A percentile compares a stretch with the other conserved stretches of the same genome.
Evolutionary conservation across 2,888 invertebrate species (phyloP).

Genomic region (Cosmorhoe ocellata): DNA sequence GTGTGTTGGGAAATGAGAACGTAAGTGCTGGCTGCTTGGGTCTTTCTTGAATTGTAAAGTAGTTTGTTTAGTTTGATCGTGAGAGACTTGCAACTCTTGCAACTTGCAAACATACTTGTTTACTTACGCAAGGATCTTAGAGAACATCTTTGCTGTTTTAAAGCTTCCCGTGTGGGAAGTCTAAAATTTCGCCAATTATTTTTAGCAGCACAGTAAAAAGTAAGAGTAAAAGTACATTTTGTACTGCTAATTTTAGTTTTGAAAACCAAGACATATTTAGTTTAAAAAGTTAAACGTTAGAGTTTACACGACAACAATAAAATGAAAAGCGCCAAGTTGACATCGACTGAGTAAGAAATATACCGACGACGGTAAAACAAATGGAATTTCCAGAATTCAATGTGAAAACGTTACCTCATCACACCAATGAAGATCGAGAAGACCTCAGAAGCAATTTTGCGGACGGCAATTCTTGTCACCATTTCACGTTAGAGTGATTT

Average conservation of each 20-base stretch:
- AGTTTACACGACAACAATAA: neutral
- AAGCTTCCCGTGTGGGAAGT: constrained; percentile 7
- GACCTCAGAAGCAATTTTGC: constrained; percentile 58
- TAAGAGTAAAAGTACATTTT: neutral
- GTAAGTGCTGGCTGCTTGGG: constrained; percentile 20
- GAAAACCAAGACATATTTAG: too few relatives aligned
- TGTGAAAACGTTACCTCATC: constrained; percentile 43
- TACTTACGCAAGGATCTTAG: constrained; percentile 6
- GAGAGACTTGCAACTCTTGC: neutral
- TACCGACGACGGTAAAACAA: constrained; percentile 17
- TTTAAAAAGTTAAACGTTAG: neutral
- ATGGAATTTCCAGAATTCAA: constrained; percentile 39
- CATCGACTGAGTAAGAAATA: constrained; percentile 6
- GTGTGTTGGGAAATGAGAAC: constrained; percentile 23
- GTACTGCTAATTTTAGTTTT: neutral
- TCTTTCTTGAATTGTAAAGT: constrained; percentile 21
- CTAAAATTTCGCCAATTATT: neutral
- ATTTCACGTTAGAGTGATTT: constrained; percentile 67
- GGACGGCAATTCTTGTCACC: constrained; percentile 63
- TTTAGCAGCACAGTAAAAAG: too few relatives aligned
- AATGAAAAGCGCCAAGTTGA: neutral
- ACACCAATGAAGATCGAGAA: constrained; percentile 49
- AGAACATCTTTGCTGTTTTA: constrained; percentile 9
- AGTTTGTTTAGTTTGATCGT: constrained; percentile 17
- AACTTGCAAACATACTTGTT: constrained; percentile 6